These are phyloP conservation scores for Eupleurogrammus muticus DNA, from an alignment of 2,797 vertebrate genomes.

Conservation along the genomic window DNA sequence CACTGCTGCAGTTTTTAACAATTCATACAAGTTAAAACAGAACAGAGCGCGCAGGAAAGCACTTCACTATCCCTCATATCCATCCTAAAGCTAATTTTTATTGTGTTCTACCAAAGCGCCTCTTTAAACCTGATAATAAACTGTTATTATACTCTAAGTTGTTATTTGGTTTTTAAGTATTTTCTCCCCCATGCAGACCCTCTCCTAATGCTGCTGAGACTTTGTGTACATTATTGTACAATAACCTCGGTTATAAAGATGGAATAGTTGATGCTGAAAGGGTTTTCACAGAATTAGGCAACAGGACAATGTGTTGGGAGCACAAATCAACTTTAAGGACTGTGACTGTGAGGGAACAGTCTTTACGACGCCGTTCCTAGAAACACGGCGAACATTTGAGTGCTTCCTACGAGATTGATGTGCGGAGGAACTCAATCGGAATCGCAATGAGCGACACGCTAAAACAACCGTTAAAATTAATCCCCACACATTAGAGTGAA, in stretches of 20 bases:
- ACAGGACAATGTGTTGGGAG: slow-evolving; percentile 2
- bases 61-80: no score
- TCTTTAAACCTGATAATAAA: no score
- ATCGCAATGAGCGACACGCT: neutral
- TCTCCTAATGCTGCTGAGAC: neutral
- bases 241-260: slow-evolving; percentile 18
- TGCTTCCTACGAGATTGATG: slow-evolving; percentile 5
- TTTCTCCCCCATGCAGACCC: no score
- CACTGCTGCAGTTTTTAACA: no score
- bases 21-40: no score
- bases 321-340: slow-evolving; percentile 24
- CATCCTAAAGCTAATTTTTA: no score
- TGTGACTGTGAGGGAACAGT: neutral
- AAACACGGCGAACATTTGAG: neutral
- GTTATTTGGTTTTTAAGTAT: no score
- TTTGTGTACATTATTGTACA: slow-evolving; percentile 2
- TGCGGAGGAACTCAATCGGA: neutral
- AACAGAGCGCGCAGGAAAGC: no score
- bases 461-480: neutral
- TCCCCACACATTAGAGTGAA: neutral
- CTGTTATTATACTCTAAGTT: no score
- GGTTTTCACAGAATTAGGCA: slow-evolving; percentile 5
- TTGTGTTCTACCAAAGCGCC: no score
- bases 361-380: slow-evolving; percentile 10
- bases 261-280: slow-evolving; percentile 5